Conservation (phyloP, 2,797 vertebrate species). For the Pristis pectinata region DNA sequence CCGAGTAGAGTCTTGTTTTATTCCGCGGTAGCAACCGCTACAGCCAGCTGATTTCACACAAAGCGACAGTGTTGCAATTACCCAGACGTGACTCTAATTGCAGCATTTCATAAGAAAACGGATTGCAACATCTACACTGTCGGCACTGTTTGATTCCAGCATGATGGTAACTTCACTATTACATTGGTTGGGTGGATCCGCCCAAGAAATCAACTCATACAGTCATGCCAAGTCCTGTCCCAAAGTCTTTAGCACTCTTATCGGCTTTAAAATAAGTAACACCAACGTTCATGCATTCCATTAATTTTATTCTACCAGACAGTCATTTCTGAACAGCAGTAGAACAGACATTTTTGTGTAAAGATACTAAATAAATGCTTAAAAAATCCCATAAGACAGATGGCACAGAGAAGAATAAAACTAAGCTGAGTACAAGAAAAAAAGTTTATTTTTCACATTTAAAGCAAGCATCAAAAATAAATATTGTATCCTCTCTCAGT, state of each 20-base stretch:
- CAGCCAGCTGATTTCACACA: neutral
- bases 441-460: constrained; percentile 67
- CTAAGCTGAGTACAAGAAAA: constrained; percentile 47
- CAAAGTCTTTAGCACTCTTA: neutral
- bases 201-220: neutral
- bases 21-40: no score
- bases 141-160: neutral
- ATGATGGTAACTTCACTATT: neutral
- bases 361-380: constrained; percentile 37
- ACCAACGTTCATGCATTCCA: constrained; percentile 65
- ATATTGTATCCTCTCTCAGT: constrained; percentile 61
- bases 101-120: neutral
- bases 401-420: constrained; percentile 64
- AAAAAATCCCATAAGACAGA: constrained; percentile 32
- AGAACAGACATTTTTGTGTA: constrained; percentile 59
- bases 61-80: neutral
- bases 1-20: no score
- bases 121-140: neutral
- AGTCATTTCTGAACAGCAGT: constrained; percentile 71
- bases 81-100: neutral
- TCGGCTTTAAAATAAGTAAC: neutral
- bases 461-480: constrained; percentile 80
- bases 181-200: neutral
- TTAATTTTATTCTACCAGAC: constrained; percentile 95
- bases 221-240: neutral